Conservation (phyloP, 1,140 invertebrate species). For the Formica selysi region DNA sequence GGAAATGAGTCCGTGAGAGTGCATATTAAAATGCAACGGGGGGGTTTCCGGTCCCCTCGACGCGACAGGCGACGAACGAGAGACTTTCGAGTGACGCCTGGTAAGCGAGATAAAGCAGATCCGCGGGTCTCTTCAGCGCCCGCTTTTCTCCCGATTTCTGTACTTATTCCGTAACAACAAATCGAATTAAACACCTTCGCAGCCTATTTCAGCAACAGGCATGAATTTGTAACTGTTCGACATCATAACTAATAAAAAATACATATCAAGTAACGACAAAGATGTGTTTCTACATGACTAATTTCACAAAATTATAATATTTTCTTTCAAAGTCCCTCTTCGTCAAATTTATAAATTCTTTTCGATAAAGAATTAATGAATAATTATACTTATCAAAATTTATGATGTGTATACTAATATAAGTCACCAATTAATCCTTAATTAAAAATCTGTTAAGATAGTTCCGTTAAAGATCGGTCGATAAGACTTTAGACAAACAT, state of each 20-base stretch:
- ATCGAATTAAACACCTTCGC: constrained; percentile 12
- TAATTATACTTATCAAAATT: background rate
- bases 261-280: background rate
- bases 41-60: background rate
- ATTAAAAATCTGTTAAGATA: background rate
- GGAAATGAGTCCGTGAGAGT: constrained; percentile 66
- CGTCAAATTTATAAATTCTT: background rate
- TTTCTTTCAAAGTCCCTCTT: constrained; percentile 2
- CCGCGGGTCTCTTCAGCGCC: constrained; percentile 14
- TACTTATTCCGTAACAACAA: constrained; percentile 9
- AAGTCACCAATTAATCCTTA: background rate
- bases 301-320: background rate
- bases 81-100: constrained; percentile 50
- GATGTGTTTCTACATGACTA: background rate
- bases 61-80: constrained; percentile 44
- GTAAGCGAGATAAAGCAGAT: constrained; percentile 63
- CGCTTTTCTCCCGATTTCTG: constrained; percentile 26
- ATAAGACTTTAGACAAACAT: background rate
- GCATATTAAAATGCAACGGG: constrained; percentile 70
- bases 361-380: no score
- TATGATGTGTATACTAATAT: background rate
- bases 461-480: background rate
- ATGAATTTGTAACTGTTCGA: background rate
- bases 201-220: constrained; percentile 33
- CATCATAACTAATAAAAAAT: background rate